Percentiles rank a stretch among this genome's conserved stretches.
Conservation (phyloP, 2,888 invertebrate genomes). For the Spilosoma lubricipeda region DNA sequence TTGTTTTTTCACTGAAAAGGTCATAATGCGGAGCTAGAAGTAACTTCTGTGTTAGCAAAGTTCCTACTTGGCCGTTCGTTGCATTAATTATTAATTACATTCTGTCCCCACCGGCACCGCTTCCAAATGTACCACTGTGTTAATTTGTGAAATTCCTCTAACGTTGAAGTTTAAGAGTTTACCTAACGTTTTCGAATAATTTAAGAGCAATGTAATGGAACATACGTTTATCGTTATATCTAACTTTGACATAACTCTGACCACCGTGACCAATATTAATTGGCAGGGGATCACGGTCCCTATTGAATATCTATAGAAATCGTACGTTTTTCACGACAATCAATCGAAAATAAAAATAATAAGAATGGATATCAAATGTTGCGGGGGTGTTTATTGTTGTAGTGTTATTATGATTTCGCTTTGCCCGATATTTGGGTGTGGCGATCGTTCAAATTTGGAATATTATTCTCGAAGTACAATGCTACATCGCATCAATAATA, state of each 20-base stretch:
- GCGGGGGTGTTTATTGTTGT: slow-evolving; percentile 78
- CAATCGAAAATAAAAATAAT: slow-evolving; percentile 78
- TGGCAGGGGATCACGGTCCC: slow-evolving; percentile 81
- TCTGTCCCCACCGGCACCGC: slow-evolving; percentile 48
- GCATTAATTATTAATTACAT: slow-evolving; percentile 79
- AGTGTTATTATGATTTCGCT: slow-evolving; percentile 58
- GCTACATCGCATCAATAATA: slow-evolving; percentile 9
- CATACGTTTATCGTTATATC: slow-evolving; percentile 51
- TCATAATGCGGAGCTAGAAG: slow-evolving; percentile 58
- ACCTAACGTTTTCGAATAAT: slow-evolving; percentile 29
- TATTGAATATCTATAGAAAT: slow-evolving; percentile 70
- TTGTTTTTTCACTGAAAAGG: slow-evolving; percentile 84
- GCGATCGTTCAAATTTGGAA: slow-evolving; percentile 31
- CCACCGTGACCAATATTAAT: slow-evolving; percentile 83
- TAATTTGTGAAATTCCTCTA: slow-evolving; percentile 56
- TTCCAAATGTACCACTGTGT: slow-evolving; percentile 55
- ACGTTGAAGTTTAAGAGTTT: slow-evolving; percentile 37
- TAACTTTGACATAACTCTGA: slow-evolving; percentile 77
- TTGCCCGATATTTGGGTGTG: slow-evolving; percentile 43
- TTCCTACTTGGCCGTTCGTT: slow-evolving; percentile 66
- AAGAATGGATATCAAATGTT: slow-evolving; percentile 67
- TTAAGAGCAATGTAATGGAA: slow-evolving; percentile 54
- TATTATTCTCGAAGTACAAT: slow-evolving; percentile 27
- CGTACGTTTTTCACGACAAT: slow-evolving; percentile 75
- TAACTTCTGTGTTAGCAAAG: slow-evolving; percentile 76